Conservation (phyloP, 2,797 vertebrate species). For the Petrocephalus schoutedeni region DNA sequence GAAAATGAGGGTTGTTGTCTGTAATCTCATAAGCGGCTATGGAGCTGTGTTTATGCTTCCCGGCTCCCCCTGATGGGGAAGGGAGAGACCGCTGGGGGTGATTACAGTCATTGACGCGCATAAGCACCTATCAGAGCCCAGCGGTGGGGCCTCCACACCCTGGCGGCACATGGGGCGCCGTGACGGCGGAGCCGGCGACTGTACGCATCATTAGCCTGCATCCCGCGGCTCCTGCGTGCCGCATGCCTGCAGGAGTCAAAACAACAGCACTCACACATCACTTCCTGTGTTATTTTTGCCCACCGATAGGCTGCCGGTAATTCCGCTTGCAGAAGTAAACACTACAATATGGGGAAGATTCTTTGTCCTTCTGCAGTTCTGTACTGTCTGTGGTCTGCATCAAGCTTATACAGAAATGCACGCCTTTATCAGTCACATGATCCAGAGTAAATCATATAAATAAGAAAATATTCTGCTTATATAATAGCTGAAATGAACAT, state of each 20-base stretch:
- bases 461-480: not conserved
- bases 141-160: not conserved
- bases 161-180: not conserved
- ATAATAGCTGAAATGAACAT: not conserved
- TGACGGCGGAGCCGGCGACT: not conserved
- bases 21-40: conserved; percentile 6
- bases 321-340: not conserved
- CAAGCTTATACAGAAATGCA: not conserved
- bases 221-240: not conserved
- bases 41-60: conserved; percentile 1
- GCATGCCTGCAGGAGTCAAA: not conserved
- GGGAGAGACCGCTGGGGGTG: not conserved
- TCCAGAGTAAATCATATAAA: not conserved
- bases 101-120: conserved; percentile 22
- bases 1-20: not conserved
- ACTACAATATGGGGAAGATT: not conserved
- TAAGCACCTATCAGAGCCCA: conserved; percentile 17
- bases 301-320: not conserved
- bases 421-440: not conserved
- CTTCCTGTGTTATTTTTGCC: not conserved
- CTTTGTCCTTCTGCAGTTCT: not conserved
- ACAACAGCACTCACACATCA: not conserved
- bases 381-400: not conserved
- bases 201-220: conserved; percentile 3
- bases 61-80: not conserved